These are phyloP conservation scores for Beris chalybata DNA, from an alignment of 2,888 invertebrate genomes.

Conservation along the genomic window DNA sequence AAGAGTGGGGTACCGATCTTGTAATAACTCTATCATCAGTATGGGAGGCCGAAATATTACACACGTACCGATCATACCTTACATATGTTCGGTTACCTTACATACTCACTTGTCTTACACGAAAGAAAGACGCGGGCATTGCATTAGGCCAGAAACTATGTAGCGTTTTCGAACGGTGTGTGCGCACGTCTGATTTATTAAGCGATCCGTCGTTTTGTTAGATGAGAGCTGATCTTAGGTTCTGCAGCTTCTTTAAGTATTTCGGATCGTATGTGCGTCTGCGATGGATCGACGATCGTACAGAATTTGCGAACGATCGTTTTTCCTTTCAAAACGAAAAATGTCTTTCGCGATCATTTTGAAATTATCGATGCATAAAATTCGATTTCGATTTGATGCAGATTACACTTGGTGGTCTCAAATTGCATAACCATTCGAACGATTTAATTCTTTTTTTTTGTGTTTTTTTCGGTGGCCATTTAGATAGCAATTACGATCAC, in stretches of 20 bases:
- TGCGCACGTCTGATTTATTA: slow-evolving; percentile 31
- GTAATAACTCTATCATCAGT: slow-evolving; percentile 56
- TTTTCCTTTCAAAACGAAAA: neutral
- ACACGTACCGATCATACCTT: slow-evolving; percentile 28
- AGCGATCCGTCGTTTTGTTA: neutral
- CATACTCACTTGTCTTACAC: slow-evolving; percentile 19
- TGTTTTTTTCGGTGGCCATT: neutral
- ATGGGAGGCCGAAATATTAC: slow-evolving; percentile 50
- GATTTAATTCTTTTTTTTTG: neutral
- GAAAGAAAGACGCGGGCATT: slow-evolving; percentile 4
- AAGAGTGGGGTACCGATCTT: slow-evolving; percentile 47
- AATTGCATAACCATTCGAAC: neutral
- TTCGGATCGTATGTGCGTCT: neutral
- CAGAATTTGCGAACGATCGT: neutral
- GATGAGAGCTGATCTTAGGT: slow-evolving; percentile 1
- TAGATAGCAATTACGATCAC: slow-evolving; percentile 16
- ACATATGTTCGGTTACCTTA: slow-evolving; percentile 1
- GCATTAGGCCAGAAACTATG: slow-evolving; percentile 9
- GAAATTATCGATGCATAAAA: slow-evolving; percentile 16
- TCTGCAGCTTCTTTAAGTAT: neutral
- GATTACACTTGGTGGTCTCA: neutral
- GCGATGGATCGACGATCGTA: neutral
- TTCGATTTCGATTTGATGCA: slow-evolving; percentile 3
- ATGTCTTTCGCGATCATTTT: neutral
- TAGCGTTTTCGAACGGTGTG: slow-evolving; percentile 10